Conservation (phyloP, 2,113 vertebrate species). For the Lagopus muta region DNA sequence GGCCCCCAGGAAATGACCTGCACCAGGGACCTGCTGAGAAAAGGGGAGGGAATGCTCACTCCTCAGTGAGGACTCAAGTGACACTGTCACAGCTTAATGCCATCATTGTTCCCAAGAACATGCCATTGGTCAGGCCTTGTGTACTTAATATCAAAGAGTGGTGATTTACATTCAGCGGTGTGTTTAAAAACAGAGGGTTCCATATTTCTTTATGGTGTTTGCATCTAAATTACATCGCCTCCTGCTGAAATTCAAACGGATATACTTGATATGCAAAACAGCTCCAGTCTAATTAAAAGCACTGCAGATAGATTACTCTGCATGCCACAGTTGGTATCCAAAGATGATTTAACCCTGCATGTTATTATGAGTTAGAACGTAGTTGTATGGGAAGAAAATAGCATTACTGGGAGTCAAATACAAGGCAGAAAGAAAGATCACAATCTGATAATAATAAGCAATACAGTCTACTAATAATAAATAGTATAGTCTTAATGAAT, state of each 20-base stretch:
- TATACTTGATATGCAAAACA: constrained; percentile 46
- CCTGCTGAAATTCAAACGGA: constrained; percentile 41
- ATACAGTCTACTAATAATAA: neutral
- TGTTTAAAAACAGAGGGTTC: constrained; percentile 21
- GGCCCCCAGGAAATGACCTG: neutral
- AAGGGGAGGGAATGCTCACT: neutral
- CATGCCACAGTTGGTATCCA: neutral
- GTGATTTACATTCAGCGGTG: neutral
- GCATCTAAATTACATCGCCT: constrained; percentile 21
- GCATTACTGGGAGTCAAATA: neutral
- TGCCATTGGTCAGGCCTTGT: neutral
- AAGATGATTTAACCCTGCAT: neutral
- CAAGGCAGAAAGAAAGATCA: neutral
- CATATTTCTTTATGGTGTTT: neutral
- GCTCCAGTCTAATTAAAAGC: constrained; percentile 50
- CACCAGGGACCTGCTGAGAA: neutral
- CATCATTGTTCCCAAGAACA: neutral
- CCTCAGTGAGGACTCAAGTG: neutral
- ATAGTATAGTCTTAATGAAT: neutral
- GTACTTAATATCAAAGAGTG: constrained; percentile 14
- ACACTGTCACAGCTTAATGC: neutral
- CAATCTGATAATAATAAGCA: neutral
- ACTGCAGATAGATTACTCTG: constrained; percentile 8
- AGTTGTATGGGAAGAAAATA: neutral
- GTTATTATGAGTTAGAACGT: neutral